Evolutionary conservation across 2,888 invertebrate species (phyloP), one percentile per base, ranked within the genome.

Genomic region (Dasysyrphus tricinctus): DNA sequence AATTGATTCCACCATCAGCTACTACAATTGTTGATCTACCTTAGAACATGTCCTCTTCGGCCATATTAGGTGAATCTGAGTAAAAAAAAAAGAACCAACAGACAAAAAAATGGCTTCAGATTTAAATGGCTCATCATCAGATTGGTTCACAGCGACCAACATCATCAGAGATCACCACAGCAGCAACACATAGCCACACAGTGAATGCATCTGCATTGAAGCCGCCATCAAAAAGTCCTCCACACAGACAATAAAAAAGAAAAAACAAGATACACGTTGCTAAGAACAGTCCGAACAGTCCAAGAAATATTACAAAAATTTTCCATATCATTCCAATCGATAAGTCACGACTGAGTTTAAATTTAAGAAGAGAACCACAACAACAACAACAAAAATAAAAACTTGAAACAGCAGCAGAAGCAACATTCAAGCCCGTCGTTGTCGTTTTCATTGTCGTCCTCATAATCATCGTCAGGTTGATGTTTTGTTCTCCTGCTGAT

Each of bases 271-370:
- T n/a, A 51, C 61, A 49, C 37, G 47, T 19, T 42, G 32, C 24
- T 7, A 54, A 32, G 54, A 42, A 63, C 70, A 74, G 75, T 65
- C 86, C 82, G 54, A 42, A 63, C 70, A 74, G 75, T 65, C 86
- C 82, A 79, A 81, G 88, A 91, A 91, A 91, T 91, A 91, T 91
- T 91, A 91, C 90, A 91, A 90, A 91, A 91, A 91, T 92, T 90
- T 91, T 91, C 90, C 91, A 91, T 91, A 91, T 91, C 92, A 91
- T 91, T 91, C 91, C 91, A 90, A 91, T 92, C 92, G 92, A 91
- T 91, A 91, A 91, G 91, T 91, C 91, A 91, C 91, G 91, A 92
- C 92, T 92, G 72, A 72, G 75, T 86, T 86, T 79, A 54, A 69
- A 54, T 39, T 61, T 39, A 61, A 61, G 39, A 59, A 61, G 59